These are phyloP conservation scores for Amphipoea oculea DNA, from an alignment of 2,888 invertebrate species.

Conservation along the genomic window DNA sequence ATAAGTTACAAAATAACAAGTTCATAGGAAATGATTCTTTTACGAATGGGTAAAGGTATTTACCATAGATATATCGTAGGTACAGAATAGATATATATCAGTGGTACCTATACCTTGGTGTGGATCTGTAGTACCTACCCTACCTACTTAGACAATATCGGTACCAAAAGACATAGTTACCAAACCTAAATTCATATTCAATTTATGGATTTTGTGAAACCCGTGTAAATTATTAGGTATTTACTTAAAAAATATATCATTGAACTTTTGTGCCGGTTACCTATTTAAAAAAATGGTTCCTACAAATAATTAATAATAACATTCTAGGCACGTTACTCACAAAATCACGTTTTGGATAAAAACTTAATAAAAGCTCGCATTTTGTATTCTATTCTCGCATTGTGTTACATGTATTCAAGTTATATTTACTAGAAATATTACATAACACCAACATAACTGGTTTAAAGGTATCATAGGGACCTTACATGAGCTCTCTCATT, in stretches of 20 bases:
- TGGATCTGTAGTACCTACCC: too few relatives aligned
- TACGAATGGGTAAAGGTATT: neutral
- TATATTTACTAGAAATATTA: conserved; percentile 30
- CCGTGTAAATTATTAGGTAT: neutral
- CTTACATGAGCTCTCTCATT: neutral
- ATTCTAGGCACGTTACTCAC: conserved; percentile 47
- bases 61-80: neutral
- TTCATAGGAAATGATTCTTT: neutral
- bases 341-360: conserved; percentile 66
- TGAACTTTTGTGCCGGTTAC: conserved; percentile 11
- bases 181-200: neutral
- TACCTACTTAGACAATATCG: too few relatives aligned
- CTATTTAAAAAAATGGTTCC: conserved; percentile 15
- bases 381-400: conserved; percentile 62
- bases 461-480: neutral
- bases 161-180: too few relatives aligned
- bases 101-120: too few relatives aligned
- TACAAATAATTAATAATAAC: conserved; percentile 26
- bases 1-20: neutral
- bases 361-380: conserved; percentile 58
- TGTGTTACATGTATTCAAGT: conserved; percentile 25
- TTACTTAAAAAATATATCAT: neutral
- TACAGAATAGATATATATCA: neutral
- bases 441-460: neutral
- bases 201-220: conserved; percentile 7